phyloP scores from a whole-genome alignment of 2,113 vertebrate genomes.

The Lagopus leucura region DNA sequence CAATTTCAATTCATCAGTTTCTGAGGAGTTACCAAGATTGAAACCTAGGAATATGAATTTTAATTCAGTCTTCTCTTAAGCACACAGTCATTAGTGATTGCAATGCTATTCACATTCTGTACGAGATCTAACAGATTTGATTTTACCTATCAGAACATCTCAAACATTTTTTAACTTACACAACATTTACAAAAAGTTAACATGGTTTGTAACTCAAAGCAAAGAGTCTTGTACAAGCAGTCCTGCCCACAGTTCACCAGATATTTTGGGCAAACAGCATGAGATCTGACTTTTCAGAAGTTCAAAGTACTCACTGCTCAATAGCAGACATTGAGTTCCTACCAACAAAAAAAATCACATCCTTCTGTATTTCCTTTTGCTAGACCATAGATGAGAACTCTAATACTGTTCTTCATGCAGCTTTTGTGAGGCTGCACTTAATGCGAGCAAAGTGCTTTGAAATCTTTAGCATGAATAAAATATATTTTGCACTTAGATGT shows the following conservation, averaged over 20 bases:
- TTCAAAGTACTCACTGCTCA: neutral
- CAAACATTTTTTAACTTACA: neutral
- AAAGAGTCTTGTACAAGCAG: neutral
- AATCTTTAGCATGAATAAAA: conserved; percentile 59
- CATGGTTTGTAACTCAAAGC: neutral
- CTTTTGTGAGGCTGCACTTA: conserved; percentile 25
- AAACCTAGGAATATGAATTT: neutral
- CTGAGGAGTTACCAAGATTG: neutral
- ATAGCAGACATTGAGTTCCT: neutral
- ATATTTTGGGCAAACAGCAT: neutral
- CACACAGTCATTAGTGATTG: neutral
- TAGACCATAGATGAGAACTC: neutral
- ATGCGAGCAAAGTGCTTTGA: conserved; percentile 18
- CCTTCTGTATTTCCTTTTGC: neutral
- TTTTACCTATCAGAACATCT: neutral
- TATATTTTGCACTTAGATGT: conserved; percentile 44
- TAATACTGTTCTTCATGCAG: neutral
- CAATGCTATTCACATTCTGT: neutral
- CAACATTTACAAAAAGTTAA: neutral
- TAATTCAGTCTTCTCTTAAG: neutral
- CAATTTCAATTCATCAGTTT: neutral
- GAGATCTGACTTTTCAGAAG: neutral
- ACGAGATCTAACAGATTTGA: neutral
- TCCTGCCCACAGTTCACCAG: neutral
- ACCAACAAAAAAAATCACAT: neutral